These are phyloP conservation scores for Torymus texanus DNA, from an alignment of 2,888 invertebrate genomes.

Conservation along the genomic window DNA sequence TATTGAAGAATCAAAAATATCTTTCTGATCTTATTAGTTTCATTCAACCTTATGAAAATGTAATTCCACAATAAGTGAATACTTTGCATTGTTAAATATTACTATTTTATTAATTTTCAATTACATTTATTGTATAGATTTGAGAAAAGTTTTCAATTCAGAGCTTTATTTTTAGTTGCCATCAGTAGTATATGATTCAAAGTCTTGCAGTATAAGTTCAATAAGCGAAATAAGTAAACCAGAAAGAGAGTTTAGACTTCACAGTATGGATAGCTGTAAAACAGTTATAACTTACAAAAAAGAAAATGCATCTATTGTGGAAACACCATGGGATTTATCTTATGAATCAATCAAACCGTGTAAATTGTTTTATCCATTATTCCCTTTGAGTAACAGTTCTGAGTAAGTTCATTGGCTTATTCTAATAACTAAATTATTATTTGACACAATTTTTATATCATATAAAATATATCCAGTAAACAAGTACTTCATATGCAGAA, in stretches of 20 bases:
- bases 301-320: too few relatives aligned
- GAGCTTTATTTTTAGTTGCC: background rate
- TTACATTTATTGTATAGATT: too few relatives aligned
- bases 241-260: background rate
- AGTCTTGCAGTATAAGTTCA: background rate
- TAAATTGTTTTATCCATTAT: slow-evolving; percentile 26
- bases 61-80: background rate
- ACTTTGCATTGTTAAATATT: background rate
- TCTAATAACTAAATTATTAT: background rate
- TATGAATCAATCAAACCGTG: background rate
- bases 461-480: too few relatives aligned
- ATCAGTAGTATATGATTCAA: background rate
- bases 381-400: background rate
- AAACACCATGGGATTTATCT: too few relatives aligned
- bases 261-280: slow-evolving; percentile 1
- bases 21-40: slow-evolving; percentile 2
- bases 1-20: background rate
- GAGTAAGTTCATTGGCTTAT: slow-evolving; percentile 3
- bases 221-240: background rate
- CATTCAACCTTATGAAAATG: background rate
- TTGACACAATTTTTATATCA: too few relatives aligned
- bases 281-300: too few relatives aligned
- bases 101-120: too few relatives aligned
- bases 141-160: background rate
- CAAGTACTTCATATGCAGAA: background rate